A percentile compares a stretch with the other conserved stretches of the same genome.
Evolutionary conservation across 2,113 vertebrate species (phyloP).

Genomic region (Brachirus orientalis): DNA sequence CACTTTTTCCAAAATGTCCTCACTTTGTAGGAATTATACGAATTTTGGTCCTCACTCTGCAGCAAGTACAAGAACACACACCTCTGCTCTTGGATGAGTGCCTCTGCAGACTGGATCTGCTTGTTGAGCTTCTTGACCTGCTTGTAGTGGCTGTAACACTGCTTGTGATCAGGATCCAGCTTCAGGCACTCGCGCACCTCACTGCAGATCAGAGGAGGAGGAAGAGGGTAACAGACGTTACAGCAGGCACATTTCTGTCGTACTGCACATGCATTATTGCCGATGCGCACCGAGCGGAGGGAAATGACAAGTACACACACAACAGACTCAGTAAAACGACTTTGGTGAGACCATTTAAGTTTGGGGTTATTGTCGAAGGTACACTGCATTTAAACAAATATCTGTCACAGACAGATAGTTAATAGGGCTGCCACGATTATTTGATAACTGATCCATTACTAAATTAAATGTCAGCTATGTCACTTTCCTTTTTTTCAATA

Average conservation of each 20-base stretch:
- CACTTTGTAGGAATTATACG: no score
- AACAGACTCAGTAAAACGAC: neutral
- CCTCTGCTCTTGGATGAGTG: conserved; percentile 92
- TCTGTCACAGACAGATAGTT: no score
- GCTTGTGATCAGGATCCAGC: conserved; percentile 96
- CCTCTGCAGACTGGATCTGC: conserved; percentile 91
- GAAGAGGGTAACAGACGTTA: neutral
- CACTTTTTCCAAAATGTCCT: no score
- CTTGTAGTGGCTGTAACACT: conserved; percentile 96
- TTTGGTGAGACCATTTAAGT: no score
- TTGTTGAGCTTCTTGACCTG: conserved; percentile 98
- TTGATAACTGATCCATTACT: no score
- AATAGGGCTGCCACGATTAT: no score
- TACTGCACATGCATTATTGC: neutral
- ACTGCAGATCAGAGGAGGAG: conserved; percentile 73
- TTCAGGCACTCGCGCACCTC: conserved; percentile 98
- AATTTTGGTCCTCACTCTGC: no score
- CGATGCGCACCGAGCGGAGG: neutral
- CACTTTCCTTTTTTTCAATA: no score
- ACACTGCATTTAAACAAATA: no score
- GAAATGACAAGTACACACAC: neutral
- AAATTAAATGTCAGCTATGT: no score
- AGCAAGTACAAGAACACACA: no score
- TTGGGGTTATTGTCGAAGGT: no score
- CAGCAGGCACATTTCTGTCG: neutral